Conservation (phyloP, 2,888 invertebrate genomes). For the Pinctada fucata region DNA sequence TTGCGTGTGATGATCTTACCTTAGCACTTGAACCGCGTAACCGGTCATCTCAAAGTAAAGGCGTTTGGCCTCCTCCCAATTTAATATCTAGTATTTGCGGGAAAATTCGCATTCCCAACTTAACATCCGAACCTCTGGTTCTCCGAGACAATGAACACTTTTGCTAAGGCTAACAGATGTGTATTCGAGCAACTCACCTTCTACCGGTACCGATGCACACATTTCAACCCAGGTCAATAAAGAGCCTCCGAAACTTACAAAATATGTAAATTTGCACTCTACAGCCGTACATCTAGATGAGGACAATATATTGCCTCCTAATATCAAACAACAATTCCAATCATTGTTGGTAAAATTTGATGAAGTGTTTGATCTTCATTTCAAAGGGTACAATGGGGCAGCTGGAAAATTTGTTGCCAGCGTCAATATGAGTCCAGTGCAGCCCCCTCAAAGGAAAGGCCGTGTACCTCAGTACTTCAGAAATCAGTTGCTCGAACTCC, state of each 20-base stretch:
- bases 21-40: neutral
- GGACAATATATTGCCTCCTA: neutral
- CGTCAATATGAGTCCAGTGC: slow-evolving; percentile 3
- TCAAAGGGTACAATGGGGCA: slow-evolving; percentile 10
- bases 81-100: neutral
- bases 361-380: neutral
- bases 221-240: neutral
- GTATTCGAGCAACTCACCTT: neutral
- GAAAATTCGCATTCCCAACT: neutral
- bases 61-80: neutral
- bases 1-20: neutral
- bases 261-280: neutral
- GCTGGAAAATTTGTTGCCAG: slow-evolving; percentile 3
- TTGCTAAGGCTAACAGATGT: neutral
- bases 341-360: neutral
- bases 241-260: neutral
- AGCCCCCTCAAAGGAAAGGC: neutral
- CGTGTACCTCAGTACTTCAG: slow-evolving; percentile 1
- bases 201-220: neutral
- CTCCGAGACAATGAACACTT: neutral
- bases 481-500: slow-evolving; percentile 10
- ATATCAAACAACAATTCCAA: neutral
- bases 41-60: neutral
- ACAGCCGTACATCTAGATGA: neutral
- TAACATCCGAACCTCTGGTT: neutral